These are phyloP conservation scores for Chlamydotis undulata DNA, from an alignment of 2,113 vertebrate genomes.

Conservation along the genomic window DNA sequence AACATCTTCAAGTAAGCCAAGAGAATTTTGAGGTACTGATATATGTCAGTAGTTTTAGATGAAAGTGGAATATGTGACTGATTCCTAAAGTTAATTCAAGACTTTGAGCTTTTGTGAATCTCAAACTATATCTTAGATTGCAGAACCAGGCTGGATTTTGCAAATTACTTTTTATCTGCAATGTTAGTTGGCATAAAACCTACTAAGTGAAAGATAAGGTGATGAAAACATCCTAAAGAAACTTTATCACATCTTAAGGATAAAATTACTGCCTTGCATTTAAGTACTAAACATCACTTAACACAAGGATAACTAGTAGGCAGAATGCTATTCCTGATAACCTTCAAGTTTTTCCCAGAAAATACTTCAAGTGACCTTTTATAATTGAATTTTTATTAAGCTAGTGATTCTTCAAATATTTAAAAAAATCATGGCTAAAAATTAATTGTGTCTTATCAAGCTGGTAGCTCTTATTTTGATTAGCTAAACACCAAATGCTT, in stretches of 20 bases:
- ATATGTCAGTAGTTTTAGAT: neutral
- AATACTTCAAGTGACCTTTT: neutral
- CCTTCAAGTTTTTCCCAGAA: neutral
- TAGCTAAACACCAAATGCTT: neutral
- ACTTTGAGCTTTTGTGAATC: neutral
- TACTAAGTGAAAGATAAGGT: neutral
- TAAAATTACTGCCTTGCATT: neutral
- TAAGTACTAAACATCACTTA: neutral
- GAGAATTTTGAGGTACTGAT: neutral
- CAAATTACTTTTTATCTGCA: neutral
- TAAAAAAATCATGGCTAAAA: neutral
- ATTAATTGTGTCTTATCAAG: neutral
- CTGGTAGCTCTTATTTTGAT: neutral
- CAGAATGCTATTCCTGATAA: neutral
- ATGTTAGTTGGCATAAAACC: neutral
- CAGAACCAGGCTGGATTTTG: neutral
- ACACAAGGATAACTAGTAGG: neutral
- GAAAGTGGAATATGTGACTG: neutral
- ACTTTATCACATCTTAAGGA: neutral
- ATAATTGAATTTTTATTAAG: neutral
- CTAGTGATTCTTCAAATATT: neutral
- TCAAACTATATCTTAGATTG: neutral
- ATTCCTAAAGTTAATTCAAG: neutral
- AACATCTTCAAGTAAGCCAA: neutral
- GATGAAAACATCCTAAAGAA: neutral